Evolutionary conservation across 2,113 vertebrate genomes (phyloP).

Genomic region (Nibea coibor): DNA sequence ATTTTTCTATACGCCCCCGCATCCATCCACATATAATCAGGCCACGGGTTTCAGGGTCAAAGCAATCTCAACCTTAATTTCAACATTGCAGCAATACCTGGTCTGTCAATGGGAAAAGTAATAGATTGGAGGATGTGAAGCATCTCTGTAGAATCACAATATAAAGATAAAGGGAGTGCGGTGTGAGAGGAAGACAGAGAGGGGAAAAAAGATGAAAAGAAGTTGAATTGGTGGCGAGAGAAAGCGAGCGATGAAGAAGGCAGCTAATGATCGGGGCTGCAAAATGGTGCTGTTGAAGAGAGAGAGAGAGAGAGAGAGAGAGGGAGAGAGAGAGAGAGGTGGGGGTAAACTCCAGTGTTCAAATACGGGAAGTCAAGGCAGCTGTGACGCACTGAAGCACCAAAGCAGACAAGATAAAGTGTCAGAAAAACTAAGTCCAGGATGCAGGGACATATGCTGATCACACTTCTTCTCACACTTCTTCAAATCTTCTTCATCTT

Average conservation of each 20-base stretch:
- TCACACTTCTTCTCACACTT: not conserved
- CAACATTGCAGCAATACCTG: not conserved
- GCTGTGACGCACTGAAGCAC: slow-evolving; percentile 38
- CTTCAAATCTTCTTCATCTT: not conserved
- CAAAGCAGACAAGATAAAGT: slow-evolving; percentile 35
- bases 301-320: not conserved
- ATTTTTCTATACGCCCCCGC: not conserved
- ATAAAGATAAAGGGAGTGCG: slow-evolving; percentile 19
- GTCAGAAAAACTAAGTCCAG: slow-evolving; percentile 1
- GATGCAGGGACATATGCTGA: not conserved
- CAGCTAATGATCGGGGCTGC: not conserved
- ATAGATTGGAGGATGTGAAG: slow-evolving; percentile 21
- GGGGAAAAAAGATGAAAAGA: slow-evolving; percentile 7
- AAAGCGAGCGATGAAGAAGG: slow-evolving; percentile 11
- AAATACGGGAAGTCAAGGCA: slow-evolving; percentile 40
- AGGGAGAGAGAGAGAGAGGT: slow-evolving; percentile 38
- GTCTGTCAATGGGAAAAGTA: slow-evolving; percentile 20
- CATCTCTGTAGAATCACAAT: not conserved
- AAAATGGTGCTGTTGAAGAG: not conserved
- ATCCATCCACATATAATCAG: not conserved
- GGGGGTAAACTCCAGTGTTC: slow-evolving; percentile 31
- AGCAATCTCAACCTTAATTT: slow-evolving; percentile 52
- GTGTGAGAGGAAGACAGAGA: not conserved
- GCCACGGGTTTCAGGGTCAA: slow-evolving; percentile 13
- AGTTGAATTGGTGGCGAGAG: not conserved